Percentiles rank a stretch among this genome's conserved stretches.
phyloP scores from a whole-genome alignment of 1,140 invertebrate genomes.

The Phocides pigmalion region DNA sequence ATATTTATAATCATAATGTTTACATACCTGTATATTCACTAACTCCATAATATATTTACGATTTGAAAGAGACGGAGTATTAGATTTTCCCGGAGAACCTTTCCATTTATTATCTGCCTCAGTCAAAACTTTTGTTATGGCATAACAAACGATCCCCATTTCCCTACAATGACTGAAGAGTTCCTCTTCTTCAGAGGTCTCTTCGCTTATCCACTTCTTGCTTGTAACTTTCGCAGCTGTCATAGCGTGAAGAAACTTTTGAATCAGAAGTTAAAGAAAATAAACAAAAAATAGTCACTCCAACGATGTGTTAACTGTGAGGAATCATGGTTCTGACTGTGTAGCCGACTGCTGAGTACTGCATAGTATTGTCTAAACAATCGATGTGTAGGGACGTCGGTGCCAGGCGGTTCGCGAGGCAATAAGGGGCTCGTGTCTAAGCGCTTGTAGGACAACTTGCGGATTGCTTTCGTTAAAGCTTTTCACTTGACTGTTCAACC shows the following conservation, averaged over 20 bases:
- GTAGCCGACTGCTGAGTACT: constrained; percentile 38
- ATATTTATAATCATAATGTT: too few relatives aligned
- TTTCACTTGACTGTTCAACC: constrained; percentile 63
- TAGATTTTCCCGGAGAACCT: constrained; percentile 48
- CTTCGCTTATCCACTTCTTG: constrained; percentile 74
- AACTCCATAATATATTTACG: constrained; percentile 78
- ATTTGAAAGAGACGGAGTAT: constrained; percentile 62
- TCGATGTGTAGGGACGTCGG: constrained; percentile 71
- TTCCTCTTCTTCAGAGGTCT: constrained; percentile 65
- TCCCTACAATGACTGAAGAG: constrained; percentile 68
- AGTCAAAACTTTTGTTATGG: constrained; percentile 70
- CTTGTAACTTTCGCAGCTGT: constrained; percentile 54
- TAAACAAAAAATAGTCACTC: constrained; percentile 43
- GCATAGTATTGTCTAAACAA: constrained; percentile 51
- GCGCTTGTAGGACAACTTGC: constrained; percentile 63
- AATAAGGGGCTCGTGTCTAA: constrained; percentile 47
- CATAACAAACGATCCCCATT: constrained; percentile 72
- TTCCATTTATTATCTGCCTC: constrained; percentile 77
- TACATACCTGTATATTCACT: constrained; percentile 77
- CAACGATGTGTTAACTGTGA: constrained; percentile 49
- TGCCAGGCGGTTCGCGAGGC: constrained; percentile 45
- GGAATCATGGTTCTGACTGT: constrained; percentile 59
- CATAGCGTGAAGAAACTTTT: constrained; percentile 48
- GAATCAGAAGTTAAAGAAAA: constrained; percentile 30
- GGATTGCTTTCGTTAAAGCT: constrained; percentile 62